A percentile compares a stretch with the other conserved stretches of the same genome.
Evolutionary conservation across 2,888 invertebrate genomes (phyloP).

Genomic region (Ochlodes sylvanus): DNA sequence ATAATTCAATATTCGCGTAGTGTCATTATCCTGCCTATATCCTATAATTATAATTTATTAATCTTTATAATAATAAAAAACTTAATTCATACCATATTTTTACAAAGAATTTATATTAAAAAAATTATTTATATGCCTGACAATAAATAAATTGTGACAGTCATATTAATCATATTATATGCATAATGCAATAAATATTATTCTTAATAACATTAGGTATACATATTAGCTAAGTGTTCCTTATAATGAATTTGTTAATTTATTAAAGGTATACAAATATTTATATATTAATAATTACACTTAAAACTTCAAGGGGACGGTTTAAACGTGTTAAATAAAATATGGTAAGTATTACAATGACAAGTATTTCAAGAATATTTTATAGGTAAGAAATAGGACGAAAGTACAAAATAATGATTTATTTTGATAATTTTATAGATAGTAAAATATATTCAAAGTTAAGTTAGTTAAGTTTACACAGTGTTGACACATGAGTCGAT

Average conservation of each 20-base stretch:
- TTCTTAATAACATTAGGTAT: background rate
- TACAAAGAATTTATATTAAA: background rate
- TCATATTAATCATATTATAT: background rate
- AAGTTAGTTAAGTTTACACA: background rate
- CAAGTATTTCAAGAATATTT: constrained; percentile 15
- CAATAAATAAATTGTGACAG: background rate
- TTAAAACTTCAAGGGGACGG: constrained; percentile 79
- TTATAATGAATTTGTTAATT: constrained; percentile 26
- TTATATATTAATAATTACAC: constrained; percentile 58
- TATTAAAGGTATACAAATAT: constrained; percentile 50
- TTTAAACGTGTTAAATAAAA: constrained; percentile 68
- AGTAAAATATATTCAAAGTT: constrained; percentile 16
- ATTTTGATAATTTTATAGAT: constrained; percentile 6
- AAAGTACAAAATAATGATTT: constrained; percentile 9
- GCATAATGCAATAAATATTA: background rate
- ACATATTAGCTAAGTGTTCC: constrained; percentile 35
- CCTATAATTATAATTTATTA: background rate
- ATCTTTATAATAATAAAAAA: background rate
- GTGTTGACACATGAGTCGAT: background rate
- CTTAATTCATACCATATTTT: background rate
- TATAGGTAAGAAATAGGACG: constrained; percentile 3
- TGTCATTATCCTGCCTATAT: background rate
- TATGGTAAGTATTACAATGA: constrained; percentile 29
- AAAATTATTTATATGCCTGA: background rate
- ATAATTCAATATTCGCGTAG: background rate